phyloP scores from a whole-genome alignment of 1,140 invertebrate genomes.

The Laodelphax striatellus region DNA sequence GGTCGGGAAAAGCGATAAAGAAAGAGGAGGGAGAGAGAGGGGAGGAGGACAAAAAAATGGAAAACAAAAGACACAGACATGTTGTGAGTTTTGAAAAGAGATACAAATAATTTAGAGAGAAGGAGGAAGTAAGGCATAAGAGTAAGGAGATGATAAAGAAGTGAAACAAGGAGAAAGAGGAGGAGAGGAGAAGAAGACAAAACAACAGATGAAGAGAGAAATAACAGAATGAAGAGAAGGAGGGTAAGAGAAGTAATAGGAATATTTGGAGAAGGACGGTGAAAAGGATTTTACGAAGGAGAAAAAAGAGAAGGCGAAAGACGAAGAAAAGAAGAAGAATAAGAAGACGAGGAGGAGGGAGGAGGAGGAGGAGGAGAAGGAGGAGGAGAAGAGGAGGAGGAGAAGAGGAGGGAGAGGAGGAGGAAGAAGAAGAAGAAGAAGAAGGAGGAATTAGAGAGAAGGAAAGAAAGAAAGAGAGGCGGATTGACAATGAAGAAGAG shows the following conservation, averaged over 20 bases:
- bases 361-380: neutral
- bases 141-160: neutral
- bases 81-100: too few relatives aligned
- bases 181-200: neutral
- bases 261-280: neutral
- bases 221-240: neutral
- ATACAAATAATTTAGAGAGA: neutral
- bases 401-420: too few relatives aligned
- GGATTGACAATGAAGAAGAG: too few relatives aligned
- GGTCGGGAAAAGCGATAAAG: neutral
- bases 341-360: neutral
- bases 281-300: neutral
- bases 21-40: neutral
- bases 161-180: neutral
- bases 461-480: too few relatives aligned
- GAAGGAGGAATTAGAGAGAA: too few relatives aligned
- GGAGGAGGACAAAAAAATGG: too few relatives aligned
- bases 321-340: neutral
- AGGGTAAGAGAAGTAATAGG: neutral
- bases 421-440: too few relatives aligned
- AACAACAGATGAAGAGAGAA: neutral
- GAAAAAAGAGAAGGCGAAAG: neutral
- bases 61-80: too few relatives aligned
- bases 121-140: neutral
- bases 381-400: neutral